These are phyloP conservation scores for Callospermophilus lateralis DNA, from an alignment of 2,113 vertebrate species.

Conservation along the genomic window DNA sequence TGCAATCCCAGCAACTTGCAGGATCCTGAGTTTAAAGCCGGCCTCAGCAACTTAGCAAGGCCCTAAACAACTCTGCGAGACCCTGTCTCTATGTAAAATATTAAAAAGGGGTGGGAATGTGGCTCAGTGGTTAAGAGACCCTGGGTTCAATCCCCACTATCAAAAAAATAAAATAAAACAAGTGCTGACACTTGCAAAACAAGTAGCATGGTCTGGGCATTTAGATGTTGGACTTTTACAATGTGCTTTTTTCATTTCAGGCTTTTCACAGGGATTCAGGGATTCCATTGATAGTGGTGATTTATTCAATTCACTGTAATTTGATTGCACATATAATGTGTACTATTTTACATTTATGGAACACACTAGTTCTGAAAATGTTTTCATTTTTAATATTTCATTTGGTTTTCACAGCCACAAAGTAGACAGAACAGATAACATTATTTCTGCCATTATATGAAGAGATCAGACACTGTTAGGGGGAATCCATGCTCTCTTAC, in stretches of 20 bases:
- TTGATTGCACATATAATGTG: not conserved
- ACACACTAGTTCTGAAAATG: not conserved
- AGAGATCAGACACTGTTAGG: not conserved
- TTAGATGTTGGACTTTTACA: not conserved
- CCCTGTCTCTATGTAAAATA: too few species aligned
- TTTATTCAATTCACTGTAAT: not conserved
- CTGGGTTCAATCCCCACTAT: too few species aligned
- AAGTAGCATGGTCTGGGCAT: not conserved
- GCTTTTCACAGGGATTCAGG: not conserved
- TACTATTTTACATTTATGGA: not conserved
- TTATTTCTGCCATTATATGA: not conserved
- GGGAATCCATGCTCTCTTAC: not conserved
- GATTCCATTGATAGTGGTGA: rapidly evolving
- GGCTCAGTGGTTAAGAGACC: too few species aligned
- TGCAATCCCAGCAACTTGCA: too few species aligned
- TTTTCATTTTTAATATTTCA: not conserved
- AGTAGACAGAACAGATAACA: not conserved
- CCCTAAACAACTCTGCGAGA: too few species aligned
- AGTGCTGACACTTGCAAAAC: not conserved
- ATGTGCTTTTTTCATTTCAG: not conserved
- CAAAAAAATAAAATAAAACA: not conserved
- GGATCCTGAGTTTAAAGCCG: too few species aligned
- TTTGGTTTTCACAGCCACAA: not conserved
- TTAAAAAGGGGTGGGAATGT: too few species aligned
- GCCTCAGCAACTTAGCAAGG: too few species aligned